These are phyloP conservation scores for Lucifuga dentata DNA, from an alignment of 2,113 vertebrate species.

Conservation along the genomic window DNA sequence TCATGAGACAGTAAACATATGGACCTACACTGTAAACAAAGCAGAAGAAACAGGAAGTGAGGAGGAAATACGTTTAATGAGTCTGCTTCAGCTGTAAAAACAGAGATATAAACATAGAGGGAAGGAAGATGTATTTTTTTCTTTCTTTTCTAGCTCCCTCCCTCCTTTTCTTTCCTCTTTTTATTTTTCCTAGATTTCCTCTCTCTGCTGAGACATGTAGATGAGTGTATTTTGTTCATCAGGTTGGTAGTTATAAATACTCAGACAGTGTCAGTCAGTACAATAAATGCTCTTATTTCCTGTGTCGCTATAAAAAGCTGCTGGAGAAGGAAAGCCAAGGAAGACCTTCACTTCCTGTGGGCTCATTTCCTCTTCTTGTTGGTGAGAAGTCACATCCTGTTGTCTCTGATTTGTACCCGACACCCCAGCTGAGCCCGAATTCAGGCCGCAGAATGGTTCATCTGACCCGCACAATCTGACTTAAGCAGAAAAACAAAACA, in stretches of 20 bases:
- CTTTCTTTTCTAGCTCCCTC: not conserved
- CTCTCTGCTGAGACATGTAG: not conserved
- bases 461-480: too few relatives aligned
- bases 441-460: too few relatives aligned
- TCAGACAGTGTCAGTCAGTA: not conserved
- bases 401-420: not conserved
- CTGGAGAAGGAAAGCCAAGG: not conserved
- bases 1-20: not conserved
- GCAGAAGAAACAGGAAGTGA: not conserved
- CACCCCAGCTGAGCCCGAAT: too few relatives aligned
- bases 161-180: not conserved
- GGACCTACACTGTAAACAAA: conserved; percentile 18
- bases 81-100: not conserved
- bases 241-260: too few relatives aligned
- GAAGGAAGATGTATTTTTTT: not conserved
- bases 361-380: conserved; percentile 42
- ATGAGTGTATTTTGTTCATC: not conserved
- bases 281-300: not conserved
- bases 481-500: too few relatives aligned
- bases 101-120: not conserved
- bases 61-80: not conserved
- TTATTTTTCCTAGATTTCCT: not conserved
- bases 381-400: conserved; percentile 36
- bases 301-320: conserved; percentile 38
- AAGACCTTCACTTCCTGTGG: conserved; percentile 42